phyloP scores from a whole-genome alignment of 2,888 invertebrate genomes.

The Noctua comes region DNA sequence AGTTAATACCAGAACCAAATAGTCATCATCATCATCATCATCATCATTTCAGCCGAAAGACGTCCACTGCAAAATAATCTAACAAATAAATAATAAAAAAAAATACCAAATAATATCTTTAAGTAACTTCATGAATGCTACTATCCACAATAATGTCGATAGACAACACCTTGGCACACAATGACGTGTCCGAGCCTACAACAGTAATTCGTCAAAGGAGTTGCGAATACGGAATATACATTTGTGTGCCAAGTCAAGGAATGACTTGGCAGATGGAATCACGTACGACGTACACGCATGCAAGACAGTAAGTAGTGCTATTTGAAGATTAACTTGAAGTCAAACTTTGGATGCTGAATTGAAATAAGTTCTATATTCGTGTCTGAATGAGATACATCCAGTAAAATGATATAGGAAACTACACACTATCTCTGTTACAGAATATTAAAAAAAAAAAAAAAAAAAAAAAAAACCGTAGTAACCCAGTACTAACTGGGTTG shows the following conservation, averaged over 20 bases:
- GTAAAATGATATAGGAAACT: not conserved
- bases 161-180: not conserved
- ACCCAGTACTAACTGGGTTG: not conserved
- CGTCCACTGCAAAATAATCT: too few species aligned
- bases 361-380: too few species aligned
- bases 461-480: not conserved
- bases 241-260: not conserved
- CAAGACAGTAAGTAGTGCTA: not conserved
- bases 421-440: too few species aligned
- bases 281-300: not conserved
- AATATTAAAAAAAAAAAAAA: too few species aligned
- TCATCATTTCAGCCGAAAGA: too few species aligned
- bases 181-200: not conserved
- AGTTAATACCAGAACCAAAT: not conserved
- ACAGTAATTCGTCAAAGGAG: slow-evolving; percentile 33
- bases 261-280: not conserved
- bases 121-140: not conserved
- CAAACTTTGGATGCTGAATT: not conserved
- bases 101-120: not conserved
- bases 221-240: not conserved
- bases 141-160: not conserved
- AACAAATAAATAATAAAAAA: too few species aligned
- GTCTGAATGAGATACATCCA: not conserved
- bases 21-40: too few species aligned
- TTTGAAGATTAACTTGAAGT: not conserved